Base-by-base conservation (phyloP, 1,140 invertebrate genomes). In the Trissolcus basalis region DNA sequence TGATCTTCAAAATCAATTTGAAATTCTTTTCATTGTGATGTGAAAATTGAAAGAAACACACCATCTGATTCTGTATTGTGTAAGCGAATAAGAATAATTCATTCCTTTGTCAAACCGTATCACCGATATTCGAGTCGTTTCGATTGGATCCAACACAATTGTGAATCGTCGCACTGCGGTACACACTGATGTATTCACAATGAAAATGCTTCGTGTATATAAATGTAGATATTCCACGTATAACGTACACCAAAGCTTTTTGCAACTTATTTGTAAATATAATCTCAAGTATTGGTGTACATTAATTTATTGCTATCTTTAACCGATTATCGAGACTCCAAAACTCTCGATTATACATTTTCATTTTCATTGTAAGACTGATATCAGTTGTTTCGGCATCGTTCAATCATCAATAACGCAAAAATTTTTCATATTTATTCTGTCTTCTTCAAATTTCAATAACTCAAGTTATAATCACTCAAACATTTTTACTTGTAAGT, bases 151-250 rank as follows among this genome's bases (percentile, higher is more conserved):
- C 9, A 39, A 39, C 36, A 39, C 36, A 39, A 39, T 39, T 39
- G 36, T 39, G 36, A 11, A 39, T 4, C 36, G 9, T 39, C n/a
- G 36, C n/a, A 48, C 45, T 9, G 45, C 45, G 14, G 14, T 8
- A 16, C 12, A 15, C 8, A 32, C 47, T 65, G 41, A 16, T 27
- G 19, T 27, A 27, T 54, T 60, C 44, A 68, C 61, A 68, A 65
- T 45, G 53, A 64, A 1, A 48, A 65, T 56, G 60, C 43, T 71
- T 58, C 51, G 16, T 79, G 73, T 79, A 77, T 70, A 79, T 79
- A 77, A 72, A 51, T 80, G 71, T 80, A 80, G 58, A 77, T 77
- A n/a, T 39, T 39, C 68, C 63, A 55, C 60, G 64, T 69, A 49
- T 59, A 68, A 76, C 58, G 68, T 69, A 44, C 63, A 54, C 35